Conservation (phyloP, 2,888 invertebrate species). For the Pseudococcus jackbeardsleyi region DNA sequence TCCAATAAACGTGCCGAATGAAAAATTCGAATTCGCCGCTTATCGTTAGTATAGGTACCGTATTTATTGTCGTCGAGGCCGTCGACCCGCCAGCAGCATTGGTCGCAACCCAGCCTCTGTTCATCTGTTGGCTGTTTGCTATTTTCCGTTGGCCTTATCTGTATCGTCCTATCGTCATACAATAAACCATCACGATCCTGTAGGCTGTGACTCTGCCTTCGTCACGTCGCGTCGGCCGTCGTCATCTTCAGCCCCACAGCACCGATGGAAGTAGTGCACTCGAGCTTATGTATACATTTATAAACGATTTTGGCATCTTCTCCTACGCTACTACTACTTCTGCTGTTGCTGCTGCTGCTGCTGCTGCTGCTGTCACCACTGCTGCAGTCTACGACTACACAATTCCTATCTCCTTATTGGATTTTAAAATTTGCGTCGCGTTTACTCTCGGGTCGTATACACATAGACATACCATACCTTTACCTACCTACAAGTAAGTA, state of each 20-base stretch:
- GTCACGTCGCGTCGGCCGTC: no score
- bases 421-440: background rate
- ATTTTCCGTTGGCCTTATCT: no score
- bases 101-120: background rate
- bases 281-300: no score
- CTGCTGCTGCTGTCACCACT: no score
- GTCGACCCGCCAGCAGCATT: background rate
- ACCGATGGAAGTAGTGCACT: no score
- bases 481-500: background rate
- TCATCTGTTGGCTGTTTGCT: no score
- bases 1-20: slow-evolving; percentile 2
- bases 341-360: no score
- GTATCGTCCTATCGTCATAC: background rate
- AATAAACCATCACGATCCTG: background rate
- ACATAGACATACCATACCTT: no score
- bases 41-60: background rate
- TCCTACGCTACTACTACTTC: background rate
- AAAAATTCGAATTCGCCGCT: slow-evolving; percentile 1
- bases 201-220: background rate
- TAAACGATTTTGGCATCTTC: background rate
- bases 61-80: slow-evolving; percentile 4
- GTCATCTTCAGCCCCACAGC: no score
- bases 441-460: background rate
- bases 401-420: background rate
- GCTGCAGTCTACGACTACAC: background rate